These are phyloP conservation scores for Bombylius discolor DNA, from an alignment of 2,888 invertebrate genomes.

Conservation along the genomic window DNA sequence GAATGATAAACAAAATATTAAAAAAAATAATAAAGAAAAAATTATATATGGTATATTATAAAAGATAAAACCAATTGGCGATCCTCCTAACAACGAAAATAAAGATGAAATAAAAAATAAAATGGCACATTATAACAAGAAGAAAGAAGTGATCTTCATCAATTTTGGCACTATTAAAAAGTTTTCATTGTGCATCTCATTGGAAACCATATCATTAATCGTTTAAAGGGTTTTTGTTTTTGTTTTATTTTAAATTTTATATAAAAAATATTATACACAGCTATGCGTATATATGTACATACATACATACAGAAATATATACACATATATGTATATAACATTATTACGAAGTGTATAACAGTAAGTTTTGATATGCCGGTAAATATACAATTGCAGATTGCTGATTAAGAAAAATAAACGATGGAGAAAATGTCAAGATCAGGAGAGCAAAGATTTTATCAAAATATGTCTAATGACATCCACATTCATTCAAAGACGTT, in stretches of 20 bases:
- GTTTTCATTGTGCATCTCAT: background rate
- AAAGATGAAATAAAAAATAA: background rate
- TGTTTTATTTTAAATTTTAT: background rate
- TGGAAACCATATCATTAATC: background rate
- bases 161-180: background rate
- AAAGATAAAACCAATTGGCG: background rate
- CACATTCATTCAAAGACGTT: constrained; percentile 3
- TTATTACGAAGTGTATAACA: background rate
- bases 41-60: too few species aligned
- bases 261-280: background rate
- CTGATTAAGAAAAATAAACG: background rate
- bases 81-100: background rate
- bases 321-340: too few species aligned
- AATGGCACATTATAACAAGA: background rate
- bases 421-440: background rate
- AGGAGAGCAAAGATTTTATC: constrained; percentile 1
- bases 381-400: constrained; percentile 1
- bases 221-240: background rate
- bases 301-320: too few species aligned
- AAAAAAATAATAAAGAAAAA: too few species aligned
- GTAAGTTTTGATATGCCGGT: background rate
- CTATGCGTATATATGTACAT: background rate
- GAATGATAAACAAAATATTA: too few species aligned
- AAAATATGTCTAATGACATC: constrained; percentile 6
- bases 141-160: background rate